These are phyloP conservation scores for Atethmia centrago DNA, from an alignment of 2,888 invertebrate species.

Conservation along the genomic window DNA sequence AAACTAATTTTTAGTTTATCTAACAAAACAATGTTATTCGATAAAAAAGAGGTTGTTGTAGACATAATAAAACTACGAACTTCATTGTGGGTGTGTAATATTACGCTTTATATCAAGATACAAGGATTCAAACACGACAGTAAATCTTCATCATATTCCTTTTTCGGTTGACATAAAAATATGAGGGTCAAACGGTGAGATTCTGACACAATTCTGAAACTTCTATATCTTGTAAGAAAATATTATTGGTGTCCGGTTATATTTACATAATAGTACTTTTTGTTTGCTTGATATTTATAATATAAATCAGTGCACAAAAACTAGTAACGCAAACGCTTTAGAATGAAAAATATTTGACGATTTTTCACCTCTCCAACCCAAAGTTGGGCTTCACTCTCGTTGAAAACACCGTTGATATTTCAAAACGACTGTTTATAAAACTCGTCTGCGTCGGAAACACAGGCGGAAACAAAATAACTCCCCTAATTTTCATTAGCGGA, in stretches of 20 bases:
- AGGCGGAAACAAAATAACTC: conserved; percentile 65
- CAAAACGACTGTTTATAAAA: conserved; percentile 35
- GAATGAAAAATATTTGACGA: neutral
- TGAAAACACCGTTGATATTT: conserved; percentile 25
- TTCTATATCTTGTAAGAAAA: conserved; percentile 34
- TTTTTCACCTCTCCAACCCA: neutral
- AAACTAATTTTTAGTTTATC: neutral
- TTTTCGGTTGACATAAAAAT: conserved; percentile 50
- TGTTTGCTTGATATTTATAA: neutral
- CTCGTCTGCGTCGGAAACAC: conserved; percentile 22
- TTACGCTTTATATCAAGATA: conserved; percentile 33
- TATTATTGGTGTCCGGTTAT: neutral
- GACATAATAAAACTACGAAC: conserved; percentile 8
- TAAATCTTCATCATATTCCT: conserved; percentile 52
- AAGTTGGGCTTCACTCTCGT: neutral
- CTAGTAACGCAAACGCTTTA: neutral
- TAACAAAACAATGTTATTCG: neutral
- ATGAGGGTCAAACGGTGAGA: conserved; percentile 57
- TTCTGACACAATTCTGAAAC: conserved; percentile 23
- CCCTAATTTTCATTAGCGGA: conserved; percentile 73
- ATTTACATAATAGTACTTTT: too few relatives aligned
- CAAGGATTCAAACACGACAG: conserved; percentile 35
- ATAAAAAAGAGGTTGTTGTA: neutral
- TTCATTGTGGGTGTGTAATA: conserved; percentile 21
- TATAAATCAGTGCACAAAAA: conserved; percentile 25